Evolutionary conservation across 2,797 vertebrate species (phyloP).

Genomic region (Alcedo quadribrachys): DNA sequence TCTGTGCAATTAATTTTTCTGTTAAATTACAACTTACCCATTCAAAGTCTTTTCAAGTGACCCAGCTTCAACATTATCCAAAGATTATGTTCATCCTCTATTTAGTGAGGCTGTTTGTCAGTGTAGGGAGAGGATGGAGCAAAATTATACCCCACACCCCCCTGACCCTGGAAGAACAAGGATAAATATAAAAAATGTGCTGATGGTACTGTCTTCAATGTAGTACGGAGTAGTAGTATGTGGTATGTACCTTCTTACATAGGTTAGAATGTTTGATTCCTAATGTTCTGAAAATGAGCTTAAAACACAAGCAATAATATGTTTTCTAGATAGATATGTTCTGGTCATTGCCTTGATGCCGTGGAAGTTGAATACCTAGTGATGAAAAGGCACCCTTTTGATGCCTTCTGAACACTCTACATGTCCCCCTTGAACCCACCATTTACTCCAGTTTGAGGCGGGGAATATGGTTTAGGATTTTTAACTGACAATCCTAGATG

Average conservation of each 20-base stretch:
- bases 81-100: not conserved
- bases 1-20: not conserved
- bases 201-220: not conserved
- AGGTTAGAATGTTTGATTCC: not conserved
- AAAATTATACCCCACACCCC: not conserved
- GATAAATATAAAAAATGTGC: not conserved
- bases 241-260: not conserved
- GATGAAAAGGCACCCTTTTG: not conserved
- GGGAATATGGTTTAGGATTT: not conserved
- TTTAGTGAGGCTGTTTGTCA: not conserved
- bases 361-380: not conserved
- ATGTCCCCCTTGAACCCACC: not conserved
- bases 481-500: not conserved
- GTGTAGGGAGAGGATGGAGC: not conserved
- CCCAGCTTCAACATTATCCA: not conserved
- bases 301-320: not conserved
- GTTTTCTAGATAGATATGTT: not conserved
- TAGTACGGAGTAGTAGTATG: not conserved
- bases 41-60: not conserved
- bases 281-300: not conserved
- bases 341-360: not conserved
- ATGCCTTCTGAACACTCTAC: rapidly evolving
- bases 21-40: not conserved
- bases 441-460: not conserved
- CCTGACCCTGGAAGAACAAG: not conserved